phyloP scores from a whole-genome alignment of 2,888 invertebrate genomes.

The Drosophila incognita region DNA sequence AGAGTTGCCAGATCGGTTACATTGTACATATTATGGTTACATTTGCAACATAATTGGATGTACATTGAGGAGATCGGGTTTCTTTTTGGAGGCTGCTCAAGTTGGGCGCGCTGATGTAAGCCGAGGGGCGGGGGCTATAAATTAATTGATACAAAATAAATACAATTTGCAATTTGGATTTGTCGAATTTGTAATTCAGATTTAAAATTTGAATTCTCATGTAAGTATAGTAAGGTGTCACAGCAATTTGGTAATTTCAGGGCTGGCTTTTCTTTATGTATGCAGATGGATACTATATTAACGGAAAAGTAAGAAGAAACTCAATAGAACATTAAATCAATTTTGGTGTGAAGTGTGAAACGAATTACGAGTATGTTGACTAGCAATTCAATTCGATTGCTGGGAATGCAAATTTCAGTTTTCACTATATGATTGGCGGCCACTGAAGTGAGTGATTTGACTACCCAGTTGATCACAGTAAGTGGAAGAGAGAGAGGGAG shows the following conservation, averaged over 20 bases:
- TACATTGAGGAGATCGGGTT: not conserved
- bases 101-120: slow-evolving; percentile 27
- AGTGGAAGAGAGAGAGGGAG: not conserved
- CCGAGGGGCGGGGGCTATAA: not conserved
- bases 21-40: too few species aligned
- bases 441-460: slow-evolving; percentile 51
- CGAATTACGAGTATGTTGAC: slow-evolving; percentile 61
- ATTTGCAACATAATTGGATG: too few species aligned
- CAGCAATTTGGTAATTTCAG: slow-evolving; percentile 63
- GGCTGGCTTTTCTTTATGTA: slow-evolving; percentile 47
- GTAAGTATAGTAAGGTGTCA: slow-evolving; percentile 81
- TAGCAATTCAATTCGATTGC: slow-evolving; percentile 53
- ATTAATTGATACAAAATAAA: slow-evolving; percentile 61
- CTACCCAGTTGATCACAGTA: slow-evolving; percentile 7
- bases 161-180: slow-evolving; percentile 65
- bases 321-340: slow-evolving; percentile 47
- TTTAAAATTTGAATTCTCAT: slow-evolving; percentile 42
- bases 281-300: slow-evolving; percentile 1
- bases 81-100: slow-evolving; percentile 33
- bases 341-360: slow-evolving; percentile 67
- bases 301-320: slow-evolving; percentile 13
- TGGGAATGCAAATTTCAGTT: slow-evolving; percentile 80
- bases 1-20: too few species aligned
- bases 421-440: slow-evolving; percentile 47
- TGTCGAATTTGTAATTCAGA: slow-evolving; percentile 56